Evolutionary conservation across 1,140 invertebrate species (phyloP).

Genomic region (Sipha flava): DNA sequence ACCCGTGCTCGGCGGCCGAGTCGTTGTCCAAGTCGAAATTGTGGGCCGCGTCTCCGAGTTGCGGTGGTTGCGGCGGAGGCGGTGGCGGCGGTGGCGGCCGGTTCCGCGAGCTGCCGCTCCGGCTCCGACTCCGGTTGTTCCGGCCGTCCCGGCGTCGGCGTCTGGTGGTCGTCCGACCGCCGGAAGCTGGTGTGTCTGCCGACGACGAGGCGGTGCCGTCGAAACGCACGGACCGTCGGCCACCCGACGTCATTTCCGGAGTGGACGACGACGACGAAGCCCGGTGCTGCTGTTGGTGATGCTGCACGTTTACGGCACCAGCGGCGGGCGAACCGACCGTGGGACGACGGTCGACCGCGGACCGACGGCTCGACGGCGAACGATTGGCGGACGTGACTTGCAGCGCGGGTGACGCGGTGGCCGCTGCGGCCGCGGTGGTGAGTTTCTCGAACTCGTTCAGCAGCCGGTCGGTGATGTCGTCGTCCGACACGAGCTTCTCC

Average conservation of each 20-base stretch:
- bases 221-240: background rate
- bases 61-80: too few relatives aligned
- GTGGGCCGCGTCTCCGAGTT: background rate
- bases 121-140: background rate
- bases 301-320: background rate
- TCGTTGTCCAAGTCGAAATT: too few relatives aligned
- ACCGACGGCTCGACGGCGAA: background rate
- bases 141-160: background rate
- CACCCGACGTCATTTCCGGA: background rate
- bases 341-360: background rate
- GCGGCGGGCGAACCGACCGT: background rate
- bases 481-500: slow-evolving; percentile 1
- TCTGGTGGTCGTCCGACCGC: background rate
- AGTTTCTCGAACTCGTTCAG: slow-evolving; percentile 11
- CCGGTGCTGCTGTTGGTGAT: background rate
- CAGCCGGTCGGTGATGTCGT: slow-evolving; percentile 5
- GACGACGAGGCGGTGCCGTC: background rate
- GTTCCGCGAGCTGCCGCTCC: background rate
- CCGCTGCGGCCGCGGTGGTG: background rate
- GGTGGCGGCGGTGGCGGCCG: background rate
- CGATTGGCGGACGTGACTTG: background rate
- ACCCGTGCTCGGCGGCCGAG: background rate
- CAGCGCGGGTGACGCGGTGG: background rate
- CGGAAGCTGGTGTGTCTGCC: background rate
- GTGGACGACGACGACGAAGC: background rate